Evolutionary conservation across 2,888 invertebrate species (phyloP).

Genomic region (Tromatobia lineatoria): DNA sequence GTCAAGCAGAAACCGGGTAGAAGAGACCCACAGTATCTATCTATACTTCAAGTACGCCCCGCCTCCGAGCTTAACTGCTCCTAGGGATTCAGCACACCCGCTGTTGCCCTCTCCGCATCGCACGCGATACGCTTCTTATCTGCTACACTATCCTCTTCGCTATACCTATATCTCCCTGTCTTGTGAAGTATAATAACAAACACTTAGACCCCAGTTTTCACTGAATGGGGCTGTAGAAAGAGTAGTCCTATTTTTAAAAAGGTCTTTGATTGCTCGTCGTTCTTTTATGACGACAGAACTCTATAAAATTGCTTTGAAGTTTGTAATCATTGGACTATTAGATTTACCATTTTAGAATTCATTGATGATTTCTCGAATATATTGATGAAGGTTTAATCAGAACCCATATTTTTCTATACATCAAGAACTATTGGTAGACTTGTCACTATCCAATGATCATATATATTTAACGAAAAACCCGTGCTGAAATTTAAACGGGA

Average conservation of each 20-base stretch:
- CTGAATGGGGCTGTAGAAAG: background rate
- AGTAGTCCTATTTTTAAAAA: background rate
- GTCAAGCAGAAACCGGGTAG: slow-evolving; percentile 30
- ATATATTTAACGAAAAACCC: no score
- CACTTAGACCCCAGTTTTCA: slow-evolving; percentile 11
- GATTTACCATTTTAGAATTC: background rate
- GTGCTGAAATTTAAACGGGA: no score
- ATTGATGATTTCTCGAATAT: background rate
- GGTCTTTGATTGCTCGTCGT: background rate
- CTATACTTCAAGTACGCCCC: slow-evolving; percentile 17
- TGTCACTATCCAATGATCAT: background rate
- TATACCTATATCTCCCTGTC: slow-evolving; percentile 4
- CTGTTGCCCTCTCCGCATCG: slow-evolving; percentile 55
- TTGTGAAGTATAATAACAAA: slow-evolving; percentile 5
- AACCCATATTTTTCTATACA: background rate
- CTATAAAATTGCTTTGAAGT: background rate
- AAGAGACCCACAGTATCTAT: slow-evolving; percentile 4
- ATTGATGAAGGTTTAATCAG: background rate
- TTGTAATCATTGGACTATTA: background rate
- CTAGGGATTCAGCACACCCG: slow-evolving; percentile 41
- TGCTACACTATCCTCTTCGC: slow-evolving; percentile 4
- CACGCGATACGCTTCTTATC: slow-evolving; percentile 61
- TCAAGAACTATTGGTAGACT: no score
- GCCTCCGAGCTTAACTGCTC: slow-evolving; percentile 18
- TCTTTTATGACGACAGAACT: background rate